Percentiles rank a stretch among this genome's conserved stretches.
Conservation (phyloP, 2,113 vertebrate species). For the Dascyllus trimaculatus region DNA sequence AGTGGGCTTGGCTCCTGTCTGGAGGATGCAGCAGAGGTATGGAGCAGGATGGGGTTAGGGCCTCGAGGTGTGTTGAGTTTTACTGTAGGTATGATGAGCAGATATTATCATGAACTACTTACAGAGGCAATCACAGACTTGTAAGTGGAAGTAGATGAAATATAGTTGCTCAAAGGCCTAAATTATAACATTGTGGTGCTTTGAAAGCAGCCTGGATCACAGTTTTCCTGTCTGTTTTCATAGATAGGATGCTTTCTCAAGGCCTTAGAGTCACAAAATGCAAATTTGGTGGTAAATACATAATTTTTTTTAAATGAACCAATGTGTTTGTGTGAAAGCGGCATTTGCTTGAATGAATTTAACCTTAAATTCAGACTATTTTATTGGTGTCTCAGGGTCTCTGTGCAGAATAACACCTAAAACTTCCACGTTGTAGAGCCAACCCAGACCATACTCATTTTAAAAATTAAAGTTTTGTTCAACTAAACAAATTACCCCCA, state of each 20-base stretch:
- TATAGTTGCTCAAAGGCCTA: neutral
- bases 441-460: too few relatives aligned
- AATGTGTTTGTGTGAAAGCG: neutral
- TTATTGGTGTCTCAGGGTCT: too few relatives aligned
- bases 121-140: neutral
- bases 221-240: too few relatives aligned
- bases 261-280: neutral
- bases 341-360: neutral
- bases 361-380: too few relatives aligned
- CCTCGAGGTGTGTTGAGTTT: neutral
- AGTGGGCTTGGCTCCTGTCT: neutral
- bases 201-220: too few relatives aligned
- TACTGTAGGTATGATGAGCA: neutral
- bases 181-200: neutral
- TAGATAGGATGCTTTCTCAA: too few relatives aligned
- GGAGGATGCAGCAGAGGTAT: conserved; percentile 56
- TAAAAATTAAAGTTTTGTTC: too few relatives aligned
- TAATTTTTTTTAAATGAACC: neutral
- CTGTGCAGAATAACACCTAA: too few relatives aligned
- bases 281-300: neutral
- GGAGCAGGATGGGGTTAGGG: too few relatives aligned
- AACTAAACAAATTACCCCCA: too few relatives aligned
- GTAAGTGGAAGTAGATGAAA: neutral
- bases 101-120: neutral
- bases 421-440: too few relatives aligned